Conservation (phyloP, 2,797 vertebrate genomes). For the Hippopotamyrus pictus region DNA sequence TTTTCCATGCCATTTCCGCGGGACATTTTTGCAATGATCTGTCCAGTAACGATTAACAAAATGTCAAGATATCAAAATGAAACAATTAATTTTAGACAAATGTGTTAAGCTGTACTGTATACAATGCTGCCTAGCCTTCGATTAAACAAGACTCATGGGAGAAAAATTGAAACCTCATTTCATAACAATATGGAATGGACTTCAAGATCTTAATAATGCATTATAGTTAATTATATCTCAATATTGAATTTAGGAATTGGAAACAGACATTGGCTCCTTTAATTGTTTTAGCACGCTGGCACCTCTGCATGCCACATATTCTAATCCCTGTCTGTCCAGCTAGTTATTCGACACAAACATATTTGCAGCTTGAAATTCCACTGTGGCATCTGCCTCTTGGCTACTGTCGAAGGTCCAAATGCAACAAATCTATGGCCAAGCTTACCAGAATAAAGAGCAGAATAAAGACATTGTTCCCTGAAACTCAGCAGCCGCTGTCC, state of each 20-base stretch:
- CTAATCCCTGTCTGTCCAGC: neutral
- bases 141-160: neutral
- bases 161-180: neutral
- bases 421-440: neutral
- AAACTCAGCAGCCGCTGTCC: neutral
- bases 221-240: neutral
- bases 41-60: neutral
- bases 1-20: neutral
- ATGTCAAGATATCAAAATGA: neutral
- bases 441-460: neutral
- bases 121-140: neutral
- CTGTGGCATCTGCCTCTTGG: neutral
- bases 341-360: neutral
- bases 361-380: neutral
- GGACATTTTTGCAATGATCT: neutral
- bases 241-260: neutral
- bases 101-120: neutral
- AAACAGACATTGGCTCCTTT: neutral
- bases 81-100: neutral
- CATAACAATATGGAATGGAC: constrained; percentile 1
- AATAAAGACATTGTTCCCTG: neutral
- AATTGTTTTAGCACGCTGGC: neutral
- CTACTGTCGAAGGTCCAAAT: neutral
- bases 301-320: neutral
- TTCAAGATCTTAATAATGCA: neutral